A percentile compares a stretch with the other conserved stretches of the same genome.
Conservation (phyloP, 2,797 vertebrate species). For the Betta splendens region DNA sequence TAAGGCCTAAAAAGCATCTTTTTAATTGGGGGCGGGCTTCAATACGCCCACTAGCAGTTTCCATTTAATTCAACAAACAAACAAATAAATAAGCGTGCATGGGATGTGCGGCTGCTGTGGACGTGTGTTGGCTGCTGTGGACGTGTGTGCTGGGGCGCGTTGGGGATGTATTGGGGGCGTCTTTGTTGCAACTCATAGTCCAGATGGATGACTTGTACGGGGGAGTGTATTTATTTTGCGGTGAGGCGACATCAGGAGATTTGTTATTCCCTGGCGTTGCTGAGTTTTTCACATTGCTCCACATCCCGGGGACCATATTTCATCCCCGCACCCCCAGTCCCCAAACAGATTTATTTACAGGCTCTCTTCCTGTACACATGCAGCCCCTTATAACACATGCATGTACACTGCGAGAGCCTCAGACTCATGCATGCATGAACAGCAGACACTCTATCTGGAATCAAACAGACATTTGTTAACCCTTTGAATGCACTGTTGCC, state of each 20-base stretch:
- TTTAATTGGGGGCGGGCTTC: slow-evolving; percentile 42
- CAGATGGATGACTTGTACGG: slow-evolving; percentile 84
- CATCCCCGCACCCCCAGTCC: slow-evolving; percentile 80
- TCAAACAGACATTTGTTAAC: slow-evolving; percentile 46
- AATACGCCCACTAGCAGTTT: slow-evolving; percentile 52
- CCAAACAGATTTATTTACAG: slow-evolving; percentile 87
- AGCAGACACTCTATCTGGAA: slow-evolving; percentile 46
- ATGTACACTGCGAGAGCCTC: slow-evolving; percentile 50
- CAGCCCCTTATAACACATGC: slow-evolving; percentile 50
- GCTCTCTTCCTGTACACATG: slow-evolving; percentile 72
- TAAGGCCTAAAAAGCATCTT: slow-evolving; percentile 58
- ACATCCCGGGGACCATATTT: slow-evolving; percentile 85
- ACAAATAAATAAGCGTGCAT: slow-evolving; percentile 75
- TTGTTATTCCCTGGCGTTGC: slow-evolving; percentile 85
- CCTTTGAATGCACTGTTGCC: slow-evolving; percentile 13
- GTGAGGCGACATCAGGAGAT: slow-evolving; percentile 80
- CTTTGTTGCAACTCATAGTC: slow-evolving; percentile 80
- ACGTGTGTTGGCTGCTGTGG: slow-evolving; percentile 33
- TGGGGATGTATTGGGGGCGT: slow-evolving; percentile 75
- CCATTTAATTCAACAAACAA: slow-evolving; percentile 76
- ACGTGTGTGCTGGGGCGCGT: slow-evolving; percentile 31
- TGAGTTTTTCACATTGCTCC: slow-evolving; percentile 86
- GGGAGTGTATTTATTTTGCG: slow-evolving; percentile 84
- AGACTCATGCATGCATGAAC: slow-evolving; percentile 53
- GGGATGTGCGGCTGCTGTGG: slow-evolving; percentile 61